Conservation (phyloP, 2,797 vertebrate genomes). For the Halcyon chelicuti region DNA sequence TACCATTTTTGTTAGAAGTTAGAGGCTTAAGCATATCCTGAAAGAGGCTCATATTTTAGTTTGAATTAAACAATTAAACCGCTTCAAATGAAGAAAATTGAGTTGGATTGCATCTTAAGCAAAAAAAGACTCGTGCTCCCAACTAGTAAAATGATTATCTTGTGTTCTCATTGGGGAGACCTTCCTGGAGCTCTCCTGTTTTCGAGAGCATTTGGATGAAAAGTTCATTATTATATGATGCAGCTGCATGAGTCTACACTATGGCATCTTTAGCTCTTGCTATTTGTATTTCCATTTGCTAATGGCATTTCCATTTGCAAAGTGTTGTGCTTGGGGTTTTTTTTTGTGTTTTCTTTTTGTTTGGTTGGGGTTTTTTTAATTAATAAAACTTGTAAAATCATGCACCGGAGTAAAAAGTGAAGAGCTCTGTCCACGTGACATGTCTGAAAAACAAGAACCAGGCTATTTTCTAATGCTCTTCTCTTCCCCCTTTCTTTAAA, state of each 20-base stretch:
- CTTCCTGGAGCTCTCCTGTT: neutral
- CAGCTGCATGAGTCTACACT: neutral
- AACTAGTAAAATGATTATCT: neutral
- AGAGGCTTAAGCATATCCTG: slow-evolving; percentile 20
- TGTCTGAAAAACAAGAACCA: neutral
- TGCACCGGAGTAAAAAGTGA: neutral
- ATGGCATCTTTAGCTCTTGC: neutral
- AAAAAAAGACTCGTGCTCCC: neutral
- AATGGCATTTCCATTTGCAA: neutral
- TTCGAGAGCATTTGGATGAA: neutral
- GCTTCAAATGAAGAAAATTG: slow-evolving; percentile 1
- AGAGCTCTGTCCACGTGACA: neutral
- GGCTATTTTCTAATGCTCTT: neutral
- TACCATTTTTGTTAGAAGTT: slow-evolving; percentile 60
- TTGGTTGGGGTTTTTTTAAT: neutral
- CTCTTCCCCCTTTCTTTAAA: neutral
- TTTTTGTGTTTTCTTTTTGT: neutral
- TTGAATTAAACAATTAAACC: slow-evolving; percentile 14
- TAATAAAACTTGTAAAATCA: neutral
- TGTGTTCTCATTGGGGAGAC: neutral
- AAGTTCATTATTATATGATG: neutral
- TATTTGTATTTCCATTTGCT: neutral
- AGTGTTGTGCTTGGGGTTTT: neutral
- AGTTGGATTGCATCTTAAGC: neutral
- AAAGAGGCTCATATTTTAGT: slow-evolving; percentile 1